phyloP scores from a whole-genome alignment of 2,888 invertebrate species.

The Drosophila neonasuta region DNA sequence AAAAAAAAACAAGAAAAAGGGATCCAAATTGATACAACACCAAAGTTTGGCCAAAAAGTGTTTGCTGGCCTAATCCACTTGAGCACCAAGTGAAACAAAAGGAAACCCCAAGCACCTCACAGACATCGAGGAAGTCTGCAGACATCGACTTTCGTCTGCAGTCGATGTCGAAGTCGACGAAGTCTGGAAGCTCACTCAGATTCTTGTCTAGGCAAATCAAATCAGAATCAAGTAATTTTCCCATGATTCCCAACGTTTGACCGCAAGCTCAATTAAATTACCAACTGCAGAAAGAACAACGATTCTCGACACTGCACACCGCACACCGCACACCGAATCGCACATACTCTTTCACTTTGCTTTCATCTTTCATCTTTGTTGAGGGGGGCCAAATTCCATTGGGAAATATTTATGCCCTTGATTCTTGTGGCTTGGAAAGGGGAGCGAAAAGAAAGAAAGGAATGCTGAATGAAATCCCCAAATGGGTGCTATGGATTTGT shows the following conservation, averaged over 20 bases:
- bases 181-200: conserved; percentile 40
- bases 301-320: background rate
- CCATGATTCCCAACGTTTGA: conserved; percentile 78
- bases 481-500: conserved; percentile 63
- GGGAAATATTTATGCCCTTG: conserved; percentile 14
- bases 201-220: conserved; percentile 79
- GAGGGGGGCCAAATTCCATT: conserved; percentile 3
- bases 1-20: conserved; percentile 32
- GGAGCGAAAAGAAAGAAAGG: background rate
- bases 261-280: conserved; percentile 81
- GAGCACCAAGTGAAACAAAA: conserved; percentile 59
- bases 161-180: conserved; percentile 10
- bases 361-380: conserved; percentile 13
- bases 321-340: conserved; percentile 3
- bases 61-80: conserved; percentile 66
- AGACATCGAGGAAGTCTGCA: conserved; percentile 10
- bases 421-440: background rate
- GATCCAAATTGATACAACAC: conserved; percentile 53
- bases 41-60: conserved; percentile 54
- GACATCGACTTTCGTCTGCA: background rate
- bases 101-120: conserved; percentile 39
- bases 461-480: conserved; percentile 39
- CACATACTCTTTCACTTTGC: conserved; percentile 9
- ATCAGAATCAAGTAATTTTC: conserved; percentile 79
- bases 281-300: conserved; percentile 43